These are phyloP conservation scores for Stramonita haemastoma DNA, from an alignment of 2,888 invertebrate genomes.

Conservation along the genomic window DNA sequence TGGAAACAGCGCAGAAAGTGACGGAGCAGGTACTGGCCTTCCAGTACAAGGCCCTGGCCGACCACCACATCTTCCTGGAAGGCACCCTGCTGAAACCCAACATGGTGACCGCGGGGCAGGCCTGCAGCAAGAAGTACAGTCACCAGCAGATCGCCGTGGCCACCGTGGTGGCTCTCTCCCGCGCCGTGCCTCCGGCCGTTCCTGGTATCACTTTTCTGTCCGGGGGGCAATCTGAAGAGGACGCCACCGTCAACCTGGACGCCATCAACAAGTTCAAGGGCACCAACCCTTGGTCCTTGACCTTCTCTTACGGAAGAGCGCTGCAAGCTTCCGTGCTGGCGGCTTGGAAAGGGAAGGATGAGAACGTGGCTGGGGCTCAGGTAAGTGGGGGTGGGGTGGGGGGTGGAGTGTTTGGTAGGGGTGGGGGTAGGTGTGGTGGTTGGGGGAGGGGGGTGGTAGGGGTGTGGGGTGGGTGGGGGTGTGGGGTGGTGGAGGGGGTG, in stretches of 20 bases:
- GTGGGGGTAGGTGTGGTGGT: too few species aligned
- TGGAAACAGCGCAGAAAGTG: conserved; percentile 94
- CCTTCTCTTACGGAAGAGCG: conserved; percentile 98
- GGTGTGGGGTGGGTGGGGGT: too few species aligned
- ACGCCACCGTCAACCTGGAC: conserved; percentile 96
- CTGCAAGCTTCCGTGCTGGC: conserved; percentile 96
- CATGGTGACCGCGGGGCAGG: conserved; percentile 97
- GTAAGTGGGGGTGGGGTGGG: neutral
- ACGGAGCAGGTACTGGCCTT: conserved; percentile 97
- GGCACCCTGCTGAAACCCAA: conserved; percentile 99
- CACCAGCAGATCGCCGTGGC: conserved; percentile 92
- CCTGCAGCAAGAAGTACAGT: conserved; percentile 83
- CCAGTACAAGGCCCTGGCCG: conserved; percentile 96
- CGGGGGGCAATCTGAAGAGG: conserved; percentile 98
- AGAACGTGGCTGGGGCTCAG: conserved; percentile 90
- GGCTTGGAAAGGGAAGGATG: conserved; percentile 96
- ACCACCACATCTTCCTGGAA: conserved; percentile 98
- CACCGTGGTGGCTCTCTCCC: conserved; percentile 93
- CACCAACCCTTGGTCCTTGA: conserved; percentile 96
- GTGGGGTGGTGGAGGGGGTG: too few species aligned
- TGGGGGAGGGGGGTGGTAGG: too few species aligned
- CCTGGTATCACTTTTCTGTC: conserved; percentile 95
- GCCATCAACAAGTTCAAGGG: conserved; percentile 90
- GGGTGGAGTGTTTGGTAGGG: too few species aligned
- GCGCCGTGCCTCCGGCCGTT: conserved; percentile 97